Evolutionary conservation across 2,797 vertebrate species (phyloP), one percentile per base, ranked within the genome.

Genomic region (Tinamus major): DNA sequence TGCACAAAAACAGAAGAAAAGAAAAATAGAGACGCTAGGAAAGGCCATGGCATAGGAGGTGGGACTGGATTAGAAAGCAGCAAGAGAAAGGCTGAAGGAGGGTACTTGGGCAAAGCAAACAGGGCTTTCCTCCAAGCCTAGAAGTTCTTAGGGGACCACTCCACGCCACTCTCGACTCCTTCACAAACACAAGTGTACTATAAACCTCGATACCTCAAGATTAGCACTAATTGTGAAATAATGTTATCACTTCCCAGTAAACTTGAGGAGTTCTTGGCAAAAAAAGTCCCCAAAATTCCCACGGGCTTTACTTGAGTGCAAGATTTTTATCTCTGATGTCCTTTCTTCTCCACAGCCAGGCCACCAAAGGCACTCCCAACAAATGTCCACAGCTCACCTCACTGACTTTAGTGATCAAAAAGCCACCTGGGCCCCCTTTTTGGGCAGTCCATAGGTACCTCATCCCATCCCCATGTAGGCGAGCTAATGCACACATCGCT

Each of bases 171-270:
- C 92, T 95, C 37, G 31, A 97, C 20, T n/a, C 76, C 77, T 93
- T 84, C 85, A 89, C 96, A 97, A 96, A 91, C 78, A 89, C 69
- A 1, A 96, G 58, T 63, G 51, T 70, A 95, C 94, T 48, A 80
- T 20, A 93, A 95, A 94, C 97, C 85, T 37, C 19, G 2, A 13
- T 87, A 91, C 79, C 90, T 96, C 4, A 26, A 97, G 96, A 96
- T 94, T 94, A 97, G 49, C 13, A 2, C 77, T 44, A 86, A 87
- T 93, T 97, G 94, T 87, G 96, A 95, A 97, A 97, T 90, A 82
- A 78, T 79, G 56, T 96, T 97, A 96, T 96, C 94, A 3, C 58
- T 93, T 77, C 79, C 68, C 69, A 37, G 79, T 77, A 85, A 69
- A 63, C 46, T 65, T 92, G 85, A 95, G 75, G 61, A 96, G 75